These are phyloP conservation scores for Actias luna DNA, from an alignment of 2,888 invertebrate species.

Conservation along the genomic window DNA sequence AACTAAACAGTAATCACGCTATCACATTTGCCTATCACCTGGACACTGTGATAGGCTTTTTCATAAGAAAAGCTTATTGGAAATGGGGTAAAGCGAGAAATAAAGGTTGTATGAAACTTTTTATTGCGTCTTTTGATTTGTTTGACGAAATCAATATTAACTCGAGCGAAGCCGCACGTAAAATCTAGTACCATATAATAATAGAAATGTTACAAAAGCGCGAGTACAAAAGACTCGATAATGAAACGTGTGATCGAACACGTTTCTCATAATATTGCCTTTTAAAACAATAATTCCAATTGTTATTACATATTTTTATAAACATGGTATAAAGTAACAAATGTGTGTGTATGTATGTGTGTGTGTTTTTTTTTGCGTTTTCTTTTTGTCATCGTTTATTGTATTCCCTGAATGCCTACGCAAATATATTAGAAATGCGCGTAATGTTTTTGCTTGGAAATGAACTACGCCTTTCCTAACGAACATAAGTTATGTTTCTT, in stretches of 20 bases:
- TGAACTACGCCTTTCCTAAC: background rate
- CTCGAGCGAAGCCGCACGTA: no score
- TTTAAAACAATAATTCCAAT: background rate
- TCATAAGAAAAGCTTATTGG: no score
- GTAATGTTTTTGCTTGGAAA: background rate
- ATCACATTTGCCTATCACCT: no score
- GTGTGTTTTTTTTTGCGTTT: background rate
- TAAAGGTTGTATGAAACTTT: no score
- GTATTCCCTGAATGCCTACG: background rate
- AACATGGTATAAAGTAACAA: constrained; percentile 2
- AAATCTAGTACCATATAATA: no score
- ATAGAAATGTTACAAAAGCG: background rate
- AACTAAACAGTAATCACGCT: no score
- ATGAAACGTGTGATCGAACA: background rate
- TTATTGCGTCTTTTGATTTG: no score
- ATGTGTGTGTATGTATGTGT: background rate
- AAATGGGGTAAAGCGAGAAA: no score
- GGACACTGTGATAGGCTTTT: no score
- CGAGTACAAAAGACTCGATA: background rate
- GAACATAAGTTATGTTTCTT: background rate
- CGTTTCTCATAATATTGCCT: background rate
- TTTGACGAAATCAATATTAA: no score
- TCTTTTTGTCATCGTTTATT: background rate
- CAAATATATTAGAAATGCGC: background rate
- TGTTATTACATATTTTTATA: background rate